Conservation (phyloP, 2,113 vertebrate species). For the Peromyscus leucopus region DNA sequence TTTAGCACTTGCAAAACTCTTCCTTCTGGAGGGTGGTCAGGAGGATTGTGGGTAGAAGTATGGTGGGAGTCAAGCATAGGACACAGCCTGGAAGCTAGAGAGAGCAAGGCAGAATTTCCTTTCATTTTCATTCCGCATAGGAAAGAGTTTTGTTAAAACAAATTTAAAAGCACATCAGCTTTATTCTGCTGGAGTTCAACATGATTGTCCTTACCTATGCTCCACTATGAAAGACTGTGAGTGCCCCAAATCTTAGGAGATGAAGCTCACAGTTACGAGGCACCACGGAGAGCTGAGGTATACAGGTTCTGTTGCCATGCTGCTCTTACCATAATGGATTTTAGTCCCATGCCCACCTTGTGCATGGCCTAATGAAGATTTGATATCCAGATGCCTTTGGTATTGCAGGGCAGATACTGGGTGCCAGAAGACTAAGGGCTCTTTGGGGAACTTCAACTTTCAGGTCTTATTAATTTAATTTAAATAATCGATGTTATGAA, state of each 20-base stretch:
- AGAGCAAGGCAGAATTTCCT: background rate
- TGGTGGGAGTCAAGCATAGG: too few relatives aligned
- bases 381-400: background rate
- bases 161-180: background rate
- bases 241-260: background rate
- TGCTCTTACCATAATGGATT: background rate
- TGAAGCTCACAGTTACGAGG: background rate
- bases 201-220: background rate
- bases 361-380: background rate
- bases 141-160: background rate
- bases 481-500: background rate
- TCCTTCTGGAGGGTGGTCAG: too few relatives aligned
- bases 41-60: rapidly evolving
- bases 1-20: background rate
- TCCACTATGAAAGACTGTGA: background rate
- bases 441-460: background rate
- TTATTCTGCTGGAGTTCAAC: background rate
- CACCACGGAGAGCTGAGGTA: background rate
- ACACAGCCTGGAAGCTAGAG: background rate
- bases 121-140: background rate
- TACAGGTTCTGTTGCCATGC: background rate
- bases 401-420: background rate
- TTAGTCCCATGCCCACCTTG: rapidly evolving
- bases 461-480: background rate
- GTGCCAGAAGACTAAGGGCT: background rate